Base-by-base conservation (phyloP, 2,797 vertebrate species). In the Sardinella longiceps region DNA sequence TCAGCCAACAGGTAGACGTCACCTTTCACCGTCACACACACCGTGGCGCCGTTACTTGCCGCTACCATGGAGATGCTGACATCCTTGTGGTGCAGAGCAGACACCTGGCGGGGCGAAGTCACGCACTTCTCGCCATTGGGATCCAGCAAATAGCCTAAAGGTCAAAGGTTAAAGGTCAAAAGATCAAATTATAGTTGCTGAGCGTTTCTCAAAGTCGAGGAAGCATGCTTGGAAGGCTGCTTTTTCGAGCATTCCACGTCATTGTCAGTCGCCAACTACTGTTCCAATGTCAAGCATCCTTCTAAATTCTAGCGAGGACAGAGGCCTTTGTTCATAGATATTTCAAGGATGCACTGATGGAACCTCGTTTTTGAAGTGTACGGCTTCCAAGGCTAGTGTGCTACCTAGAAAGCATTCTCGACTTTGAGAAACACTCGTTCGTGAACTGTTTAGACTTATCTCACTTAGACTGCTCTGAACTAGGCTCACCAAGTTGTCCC, bases 101-200 rank as follows among this genome's bases (percentile, higher is more conserved):
- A 99, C 60, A 99, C 98, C 91, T 99, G 98, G 30, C 98, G 96
- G 86, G 97, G 98, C 20, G 82, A 84, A 50, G 95, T 97, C 87
- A 99, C 94, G 90, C 94, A 97, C 87, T 96, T 98, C 90, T 99
- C 98, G 87, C 98, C 98, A 82, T 98, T 99, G 86, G 98, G 98
- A 92, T 99, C 98, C 87, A 97, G 91, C 86, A 99, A 92, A 90
- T 97, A 97, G 87, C 98, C 98, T 99, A 91, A 20, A 92, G 85
- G 85, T 83, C 6, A 86, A 84, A 33, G 81, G 23, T 60, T 23
- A 86, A 84, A 33, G 81, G 23, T 60, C 23, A 74, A 30, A 81
- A 39, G 70, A 5, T 20, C 18, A 33, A 18, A 20, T 14, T 11
- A 39, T 10, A n/a, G 23, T 25, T 9, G 23, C 6, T 48, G 45